Conservation (phyloP, 2,888 invertebrate genomes). For the Steromphala cineraria region DNA sequence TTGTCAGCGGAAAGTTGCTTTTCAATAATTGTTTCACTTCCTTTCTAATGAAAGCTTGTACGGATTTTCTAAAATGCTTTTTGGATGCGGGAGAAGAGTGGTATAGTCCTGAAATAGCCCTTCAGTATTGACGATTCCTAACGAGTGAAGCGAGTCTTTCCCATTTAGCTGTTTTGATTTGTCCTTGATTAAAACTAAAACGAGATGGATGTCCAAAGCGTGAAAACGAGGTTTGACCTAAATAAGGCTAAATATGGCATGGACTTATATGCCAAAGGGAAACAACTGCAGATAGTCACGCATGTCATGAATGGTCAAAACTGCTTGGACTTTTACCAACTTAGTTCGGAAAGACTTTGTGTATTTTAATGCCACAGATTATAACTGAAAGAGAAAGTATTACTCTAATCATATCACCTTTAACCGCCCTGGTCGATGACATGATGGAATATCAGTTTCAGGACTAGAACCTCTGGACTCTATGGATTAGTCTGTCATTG, state of each 20-base stretch:
- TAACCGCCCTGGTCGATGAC: slow-evolving; percentile 29
- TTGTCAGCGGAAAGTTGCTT: too few species aligned
- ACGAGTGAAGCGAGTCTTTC: too few species aligned
- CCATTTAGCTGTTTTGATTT: too few species aligned
- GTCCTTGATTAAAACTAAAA: too few species aligned
- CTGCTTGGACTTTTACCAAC: slow-evolving; percentile 25
- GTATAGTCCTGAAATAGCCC: too few species aligned
- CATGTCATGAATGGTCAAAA: slow-evolving; percentile 4
- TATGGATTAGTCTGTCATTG: not conserved
- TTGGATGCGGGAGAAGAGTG: too few species aligned
- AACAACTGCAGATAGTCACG: slow-evolving; percentile 15
- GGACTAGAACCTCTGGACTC: not conserved
- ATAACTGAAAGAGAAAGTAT: not conserved
- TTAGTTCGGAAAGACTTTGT: slow-evolving; percentile 31
- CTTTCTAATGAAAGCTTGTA: too few species aligned
- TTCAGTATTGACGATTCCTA: too few species aligned
- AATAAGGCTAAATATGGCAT: slow-evolving; percentile 14
- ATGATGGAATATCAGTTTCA: slow-evolving; percentile 23
- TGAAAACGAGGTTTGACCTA: not conserved
- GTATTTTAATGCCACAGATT: slow-evolving; percentile 18
- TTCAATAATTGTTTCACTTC: too few species aligned
- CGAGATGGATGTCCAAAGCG: not conserved
- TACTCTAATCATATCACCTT: slow-evolving; percentile 28
- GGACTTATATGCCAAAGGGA: slow-evolving; percentile 23
- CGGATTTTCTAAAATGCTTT: too few species aligned